Evolutionary conservation across 2,888 invertebrate species (phyloP).

Genomic region (Drosophila gaucha): DNA sequence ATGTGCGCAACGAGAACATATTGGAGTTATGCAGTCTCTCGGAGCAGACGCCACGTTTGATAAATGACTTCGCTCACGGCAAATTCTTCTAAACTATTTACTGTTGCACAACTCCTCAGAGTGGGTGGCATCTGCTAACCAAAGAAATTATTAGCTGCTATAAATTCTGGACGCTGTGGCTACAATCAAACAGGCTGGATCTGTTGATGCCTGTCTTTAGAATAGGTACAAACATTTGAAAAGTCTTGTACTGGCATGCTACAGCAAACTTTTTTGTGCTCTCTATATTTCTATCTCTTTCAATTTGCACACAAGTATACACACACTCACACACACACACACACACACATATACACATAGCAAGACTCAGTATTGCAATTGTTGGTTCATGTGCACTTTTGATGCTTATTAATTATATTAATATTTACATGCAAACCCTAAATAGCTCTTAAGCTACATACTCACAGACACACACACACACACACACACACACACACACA

Average conservation of each 20-base stretch:
- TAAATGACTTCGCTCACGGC: conserved; percentile 85
- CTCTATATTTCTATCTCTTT: conserved; percentile 7
- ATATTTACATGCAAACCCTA: conserved; percentile 22
- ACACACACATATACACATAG: background rate
- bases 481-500: conserved; percentile 1
- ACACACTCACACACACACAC: background rate
- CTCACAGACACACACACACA: conserved; percentile 1
- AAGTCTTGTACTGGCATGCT: background rate
- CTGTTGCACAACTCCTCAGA: background rate
- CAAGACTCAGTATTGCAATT: background rate
- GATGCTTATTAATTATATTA: conserved; percentile 19
- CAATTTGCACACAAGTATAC: conserved; percentile 11
- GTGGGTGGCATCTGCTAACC: conserved; percentile 22
- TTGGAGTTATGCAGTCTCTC: conserved; percentile 86
- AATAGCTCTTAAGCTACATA: conserved; percentile 24
- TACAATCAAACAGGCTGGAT: conserved; percentile 6
- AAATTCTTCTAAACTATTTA: conserved; percentile 47
- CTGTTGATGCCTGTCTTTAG: background rate
- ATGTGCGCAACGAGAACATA: conserved; percentile 77
- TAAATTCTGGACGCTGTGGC: background rate
- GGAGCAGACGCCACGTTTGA: conserved; percentile 85
- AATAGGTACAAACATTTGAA: background rate
- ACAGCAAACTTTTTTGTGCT: conserved; percentile 4
- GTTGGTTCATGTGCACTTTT: conserved; percentile 32
- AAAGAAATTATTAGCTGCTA: conserved; percentile 13